Percentiles rank a stretch among this genome's conserved stretches.
These are phyloP conservation scores for Umimayanthus chanpuru DNA, from an alignment of 92 coral and sea anemone species.

Conservation along the genomic window DNA sequence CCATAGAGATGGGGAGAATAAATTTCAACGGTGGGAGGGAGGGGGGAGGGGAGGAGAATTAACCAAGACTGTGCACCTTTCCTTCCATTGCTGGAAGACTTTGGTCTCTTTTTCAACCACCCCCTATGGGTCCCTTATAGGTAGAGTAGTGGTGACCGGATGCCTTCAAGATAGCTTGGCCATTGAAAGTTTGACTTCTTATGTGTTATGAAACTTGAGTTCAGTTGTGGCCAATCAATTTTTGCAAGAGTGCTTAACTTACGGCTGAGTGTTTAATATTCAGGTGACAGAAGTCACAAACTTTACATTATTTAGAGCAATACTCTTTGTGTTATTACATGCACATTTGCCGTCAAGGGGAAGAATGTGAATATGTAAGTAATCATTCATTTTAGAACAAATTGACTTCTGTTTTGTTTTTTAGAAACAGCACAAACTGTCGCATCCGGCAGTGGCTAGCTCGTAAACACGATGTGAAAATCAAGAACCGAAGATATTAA, in stretches of 20 bases:
- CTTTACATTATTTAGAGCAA: background rate
- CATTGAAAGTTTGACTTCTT: background rate
- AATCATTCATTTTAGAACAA: background rate
- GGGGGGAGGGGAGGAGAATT: too few species aligned
- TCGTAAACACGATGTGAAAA: background rate
- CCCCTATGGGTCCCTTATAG: background rate
- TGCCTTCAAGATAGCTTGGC: background rate
- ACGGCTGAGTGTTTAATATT: background rate
- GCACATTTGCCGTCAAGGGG: background rate
- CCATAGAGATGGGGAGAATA: too few species aligned
- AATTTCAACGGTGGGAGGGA: too few species aligned
- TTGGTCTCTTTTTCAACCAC: background rate
- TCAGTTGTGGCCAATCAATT: background rate
- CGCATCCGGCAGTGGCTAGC: background rate
- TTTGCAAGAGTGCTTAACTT: background rate
- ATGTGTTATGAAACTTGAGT: background rate
- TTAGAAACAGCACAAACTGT: background rate
- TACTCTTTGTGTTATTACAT: background rate
- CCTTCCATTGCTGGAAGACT: background rate
- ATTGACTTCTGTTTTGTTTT: background rate
- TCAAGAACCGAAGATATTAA: background rate
- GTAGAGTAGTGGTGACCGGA: background rate
- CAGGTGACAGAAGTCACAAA: background rate
- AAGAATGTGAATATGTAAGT: background rate
- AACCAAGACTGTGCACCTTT: too few species aligned